Evolutionary conservation across 37 sponge, comb jelly and placozoan genomes (phyloP).

Genomic region (Petrosia ficiformis): DNA sequence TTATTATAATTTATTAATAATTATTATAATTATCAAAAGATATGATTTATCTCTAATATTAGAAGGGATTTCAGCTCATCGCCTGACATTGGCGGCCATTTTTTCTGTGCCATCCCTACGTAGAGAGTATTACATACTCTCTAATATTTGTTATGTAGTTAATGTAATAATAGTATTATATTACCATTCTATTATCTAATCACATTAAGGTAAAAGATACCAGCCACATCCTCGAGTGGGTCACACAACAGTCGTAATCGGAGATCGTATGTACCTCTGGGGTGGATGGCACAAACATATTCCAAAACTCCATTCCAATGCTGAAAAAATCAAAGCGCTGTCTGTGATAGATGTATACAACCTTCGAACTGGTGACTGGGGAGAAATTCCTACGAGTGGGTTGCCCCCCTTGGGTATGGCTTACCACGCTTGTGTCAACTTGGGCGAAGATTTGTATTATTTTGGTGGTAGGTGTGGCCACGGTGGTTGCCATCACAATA

Average conservation of each 20-base stretch:
- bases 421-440: neutral
- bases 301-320: neutral
- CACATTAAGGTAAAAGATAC: neutral
- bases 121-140: too few species aligned
- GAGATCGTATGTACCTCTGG: neutral
- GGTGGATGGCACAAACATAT: neutral
- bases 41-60: too few species aligned
- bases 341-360: neutral
- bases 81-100: too few species aligned
- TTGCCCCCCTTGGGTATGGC: slow-evolving; percentile 2
- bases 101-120: too few species aligned
- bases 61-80: too few species aligned
- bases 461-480: slow-evolving; percentile 11
- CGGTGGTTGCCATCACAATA: slow-evolving; percentile 26
- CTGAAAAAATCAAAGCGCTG: neutral
- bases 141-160: too few species aligned
- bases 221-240: slow-evolving; percentile 1
- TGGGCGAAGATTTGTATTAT: neutral
- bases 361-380: neutral
- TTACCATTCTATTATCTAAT: neutral
- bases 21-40: too few species aligned
- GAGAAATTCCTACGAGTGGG: slow-evolving; percentile 1
- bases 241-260: neutral
- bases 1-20: too few species aligned
- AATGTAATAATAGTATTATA: too few species aligned